These are phyloP conservation scores for Drosophila orosa DNA, from an alignment of 1,140 invertebrate genomes.

Conservation along the genomic window DNA sequence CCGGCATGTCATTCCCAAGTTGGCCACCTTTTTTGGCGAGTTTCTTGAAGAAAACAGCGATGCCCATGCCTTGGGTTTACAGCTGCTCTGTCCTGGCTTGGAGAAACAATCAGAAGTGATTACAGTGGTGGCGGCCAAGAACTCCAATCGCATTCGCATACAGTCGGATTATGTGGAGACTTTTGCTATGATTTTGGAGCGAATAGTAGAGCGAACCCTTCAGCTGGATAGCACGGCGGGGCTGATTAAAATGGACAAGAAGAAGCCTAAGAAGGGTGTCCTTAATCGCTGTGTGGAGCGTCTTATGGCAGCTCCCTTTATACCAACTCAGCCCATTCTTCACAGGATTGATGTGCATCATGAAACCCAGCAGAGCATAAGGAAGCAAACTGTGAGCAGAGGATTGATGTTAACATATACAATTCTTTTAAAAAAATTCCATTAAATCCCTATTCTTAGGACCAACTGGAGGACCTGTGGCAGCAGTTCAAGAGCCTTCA, in stretches of 20 bases:
- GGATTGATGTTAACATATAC: not conserved
- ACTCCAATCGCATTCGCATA: conserved; percentile 78
- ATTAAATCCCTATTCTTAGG: conserved; percentile 23
- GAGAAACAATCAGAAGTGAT: conserved; percentile 70
- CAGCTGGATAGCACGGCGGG: conserved; percentile 49
- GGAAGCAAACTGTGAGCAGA: conserved; percentile 65
- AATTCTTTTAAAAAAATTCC: not conserved
- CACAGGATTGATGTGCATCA: conserved; percentile 72
- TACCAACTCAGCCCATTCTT: conserved; percentile 72
- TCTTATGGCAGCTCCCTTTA: conserved; percentile 65
- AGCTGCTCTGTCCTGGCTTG: conserved; percentile 65
- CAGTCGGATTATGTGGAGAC: conserved; percentile 79
- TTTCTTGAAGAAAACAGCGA: conserved; percentile 65
- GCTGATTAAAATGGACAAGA: conserved; percentile 65
- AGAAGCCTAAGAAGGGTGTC: conserved; percentile 58
- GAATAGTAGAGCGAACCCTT: conserved; percentile 61
- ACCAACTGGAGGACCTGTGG: conserved; percentile 75
- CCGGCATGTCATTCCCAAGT: conserved; percentile 60
- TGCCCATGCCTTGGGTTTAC: conserved; percentile 68
- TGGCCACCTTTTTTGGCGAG: conserved; percentile 69
- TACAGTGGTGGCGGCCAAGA: conserved; percentile 80
- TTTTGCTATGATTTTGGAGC: conserved; percentile 73
- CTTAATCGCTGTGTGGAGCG: conserved; percentile 69
- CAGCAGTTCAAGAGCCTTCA: conserved; percentile 78
- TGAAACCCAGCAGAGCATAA: conserved; percentile 76